phyloP scores from a whole-genome alignment of 2,888 invertebrate species.

The Tetragonisca angustula region DNA sequence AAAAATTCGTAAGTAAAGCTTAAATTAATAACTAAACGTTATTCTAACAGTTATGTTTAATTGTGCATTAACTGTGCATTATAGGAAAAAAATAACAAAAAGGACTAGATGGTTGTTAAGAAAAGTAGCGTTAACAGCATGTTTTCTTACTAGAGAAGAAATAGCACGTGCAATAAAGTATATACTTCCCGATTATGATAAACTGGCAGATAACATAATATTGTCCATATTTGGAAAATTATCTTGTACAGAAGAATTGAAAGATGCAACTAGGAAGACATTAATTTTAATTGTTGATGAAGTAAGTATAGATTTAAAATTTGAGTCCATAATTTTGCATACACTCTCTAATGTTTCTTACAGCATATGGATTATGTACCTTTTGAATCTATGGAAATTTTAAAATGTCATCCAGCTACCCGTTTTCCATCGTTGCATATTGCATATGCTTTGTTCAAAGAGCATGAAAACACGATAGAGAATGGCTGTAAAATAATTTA shows the following conservation, averaged over 20 bases:
- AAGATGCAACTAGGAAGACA: slow-evolving; percentile 86
- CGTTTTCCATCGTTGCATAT: slow-evolving; percentile 91
- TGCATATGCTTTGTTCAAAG: slow-evolving; percentile 87
- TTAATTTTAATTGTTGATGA: slow-evolving; percentile 90
- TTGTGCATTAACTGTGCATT: slow-evolving; percentile 26
- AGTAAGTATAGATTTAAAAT: slow-evolving; percentile 81
- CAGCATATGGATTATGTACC: slow-evolving; percentile 91
- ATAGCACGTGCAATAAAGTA: slow-evolving; percentile 82
- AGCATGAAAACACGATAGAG: slow-evolving; percentile 86
- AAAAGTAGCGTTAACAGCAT: slow-evolving; percentile 82
- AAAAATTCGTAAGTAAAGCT: slow-evolving; percentile 58
- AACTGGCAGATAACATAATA: slow-evolving; percentile 77
- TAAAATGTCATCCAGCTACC: slow-evolving; percentile 89
- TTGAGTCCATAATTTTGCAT: neutral
- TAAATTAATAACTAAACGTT: neutral
- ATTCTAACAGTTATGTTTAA: slow-evolving; percentile 72
- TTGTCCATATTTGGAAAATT: slow-evolving; percentile 77
- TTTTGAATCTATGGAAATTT: slow-evolving; percentile 90
- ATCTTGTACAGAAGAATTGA: slow-evolving; percentile 74
- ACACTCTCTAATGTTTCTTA: slow-evolving; percentile 73
- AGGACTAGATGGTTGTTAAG: slow-evolving; percentile 82
- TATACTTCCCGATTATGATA: slow-evolving; percentile 79
- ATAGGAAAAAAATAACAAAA: slow-evolving; percentile 70
- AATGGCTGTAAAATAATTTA: slow-evolving; percentile 86
- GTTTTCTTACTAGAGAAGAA: slow-evolving; percentile 81